Evolutionary conservation across 2,113 vertebrate species (phyloP), one percentile per base, ranked within the genome.

Genomic region (Lutjanus erythropterus): DNA sequence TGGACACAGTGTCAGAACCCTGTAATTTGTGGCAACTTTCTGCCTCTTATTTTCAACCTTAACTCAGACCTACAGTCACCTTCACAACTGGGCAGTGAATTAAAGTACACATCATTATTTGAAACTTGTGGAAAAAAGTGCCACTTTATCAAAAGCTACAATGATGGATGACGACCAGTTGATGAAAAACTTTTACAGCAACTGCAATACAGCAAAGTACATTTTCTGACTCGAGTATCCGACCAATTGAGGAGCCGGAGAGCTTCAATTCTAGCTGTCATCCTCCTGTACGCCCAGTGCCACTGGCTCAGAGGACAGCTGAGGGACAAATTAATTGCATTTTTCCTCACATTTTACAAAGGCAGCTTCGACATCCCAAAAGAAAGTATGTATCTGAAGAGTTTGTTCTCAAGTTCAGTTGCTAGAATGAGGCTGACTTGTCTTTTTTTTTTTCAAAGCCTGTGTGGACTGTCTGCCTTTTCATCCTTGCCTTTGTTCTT

Each of bases 401-500:
- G 35, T 27, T 67, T 56, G 33, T 49, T 78, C 52, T 74, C 5
- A 41, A 6, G 37, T 41, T 73, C 15, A 64, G 33, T 8, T 37
- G 15, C 7, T 16, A 49, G 33, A 67, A 52, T 59, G 44, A 31
- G 6, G 19, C 41, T 27, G 14, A 72, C 0, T 58, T 39, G 37
- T 37, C 0, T 33, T 15, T 25, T 11, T 53, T 9, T 31, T 25
- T 16, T 18, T 19, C 18, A 9, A 14, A 21, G 9, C 11, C 15
- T 19, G 9, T 53, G 29, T 8, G 35, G 19, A 47, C 18, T 60
- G 21, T 71, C n/a, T n/a, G 31, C 9, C 15, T 61, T 37, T 65
- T 60, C 35, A 74, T 42, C n/a, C 21, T 65, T 47, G 12, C 37
- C 69, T 80, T 53, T 71, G n/a, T 71, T 60, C 9, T 68, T 44